Evolutionary conservation across 2,888 invertebrate species (phyloP), one percentile per base, ranked within the genome.

Genomic region (Agrilus mali): DNA sequence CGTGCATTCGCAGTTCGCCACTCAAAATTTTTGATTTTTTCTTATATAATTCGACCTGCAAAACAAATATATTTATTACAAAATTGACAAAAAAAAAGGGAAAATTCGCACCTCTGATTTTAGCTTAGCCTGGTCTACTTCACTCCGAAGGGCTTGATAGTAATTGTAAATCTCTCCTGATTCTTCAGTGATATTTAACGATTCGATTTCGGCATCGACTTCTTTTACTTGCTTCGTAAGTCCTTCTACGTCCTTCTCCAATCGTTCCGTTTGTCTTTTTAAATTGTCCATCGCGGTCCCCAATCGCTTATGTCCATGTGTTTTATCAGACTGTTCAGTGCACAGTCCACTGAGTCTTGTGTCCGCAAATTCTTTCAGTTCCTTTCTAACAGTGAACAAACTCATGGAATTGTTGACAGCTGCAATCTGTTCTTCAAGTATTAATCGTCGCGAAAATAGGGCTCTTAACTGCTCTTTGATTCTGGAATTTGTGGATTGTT

Each of bases 361-460:
- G 43, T 64, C 57, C 2, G 55, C 54, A 33, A 61, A 59, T 38
- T 59, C 57, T 43, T 64, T 65, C 10, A 60, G 38, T 41, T 55
- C 49, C 41, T 60, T 59, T 38, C 49, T 38, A 33, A 49, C 37
- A 20, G 41, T 39, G 13, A 52, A 34, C n/a, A 54, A 22, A n/a
- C 27, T 27, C 27, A 27, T 27, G 3, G 27, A 27, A 10, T 27
- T 27, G 8, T 10, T 27, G 27, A 27, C 27, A 7, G 22, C 22
- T 7, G 22, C 22, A 2, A 27, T 27, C 10, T 27, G 27, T 27
- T 27, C 27, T 27, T 27, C 27, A 10, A 27, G 27, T 8, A 27
- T 27, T 27, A 27, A 10, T 10, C 27, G 27, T 10, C 27, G 27
- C 10, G 27, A 10, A 10, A 40, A 48, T 4, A 48, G 36, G 15